Conservation (phyloP, 2,888 invertebrate species). For the Yponomeuta evonymella region DNA sequence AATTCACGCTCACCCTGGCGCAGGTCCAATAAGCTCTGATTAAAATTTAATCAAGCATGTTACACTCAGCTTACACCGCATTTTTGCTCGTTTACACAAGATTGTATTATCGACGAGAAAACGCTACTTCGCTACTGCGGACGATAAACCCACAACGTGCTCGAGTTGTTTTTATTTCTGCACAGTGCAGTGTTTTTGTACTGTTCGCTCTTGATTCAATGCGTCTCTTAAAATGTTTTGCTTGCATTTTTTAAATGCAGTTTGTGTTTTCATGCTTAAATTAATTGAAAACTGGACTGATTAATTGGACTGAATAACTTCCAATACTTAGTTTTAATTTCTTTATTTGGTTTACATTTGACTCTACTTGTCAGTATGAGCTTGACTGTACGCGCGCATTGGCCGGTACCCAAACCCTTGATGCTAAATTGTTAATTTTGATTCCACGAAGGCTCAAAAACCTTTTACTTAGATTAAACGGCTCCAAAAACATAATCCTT, state of each 20-base stretch:
- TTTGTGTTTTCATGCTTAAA: neutral
- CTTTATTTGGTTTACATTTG: too few relatives aligned
- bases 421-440: neutral
- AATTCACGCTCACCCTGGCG: slow-evolving; percentile 15
- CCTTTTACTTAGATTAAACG: neutral
- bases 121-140: neutral
- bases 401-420: neutral
- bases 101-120: neutral
- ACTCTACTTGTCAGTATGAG: neutral
- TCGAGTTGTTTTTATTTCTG: neutral
- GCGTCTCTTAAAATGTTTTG: neutral
- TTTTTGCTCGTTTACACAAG: neutral
- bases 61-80: slow-evolving; percentile 2
- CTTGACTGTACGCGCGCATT: neutral
- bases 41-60: slow-evolving; percentile 26
- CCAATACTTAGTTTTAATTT: too few relatives aligned
- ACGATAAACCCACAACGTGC: neutral
- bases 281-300: too few relatives aligned
- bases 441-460: neutral
- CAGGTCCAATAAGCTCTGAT: slow-evolving; percentile 24
- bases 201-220: too few relatives aligned
- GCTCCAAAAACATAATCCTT: neutral
- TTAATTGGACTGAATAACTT: too few relatives aligned
- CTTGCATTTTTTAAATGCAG: neutral
- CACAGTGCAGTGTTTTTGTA: neutral